A percentile compares a stretch with the other conserved stretches of the same genome.
These are phyloP conservation scores for Phrynocephalus guinanensis DNA, from an alignment of 2,797 vertebrate genomes.

Conservation along the genomic window DNA sequence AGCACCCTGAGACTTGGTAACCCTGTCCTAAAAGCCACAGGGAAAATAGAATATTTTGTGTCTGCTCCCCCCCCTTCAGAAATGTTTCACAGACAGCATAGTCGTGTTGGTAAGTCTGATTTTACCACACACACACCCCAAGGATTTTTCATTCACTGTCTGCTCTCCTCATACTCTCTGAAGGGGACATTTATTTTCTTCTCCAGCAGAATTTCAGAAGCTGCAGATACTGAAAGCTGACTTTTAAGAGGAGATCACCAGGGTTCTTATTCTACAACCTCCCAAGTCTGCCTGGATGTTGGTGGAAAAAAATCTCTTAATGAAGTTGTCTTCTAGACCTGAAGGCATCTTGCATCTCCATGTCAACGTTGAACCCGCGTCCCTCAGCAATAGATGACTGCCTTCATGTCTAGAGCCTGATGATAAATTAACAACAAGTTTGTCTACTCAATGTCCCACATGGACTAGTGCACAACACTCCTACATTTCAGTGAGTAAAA, in stretches of 20 bases:
- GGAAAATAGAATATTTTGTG: background rate
- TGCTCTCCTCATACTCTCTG: background rate
- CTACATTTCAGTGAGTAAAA: too few relatives aligned
- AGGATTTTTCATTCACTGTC: background rate
- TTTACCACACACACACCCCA: background rate
- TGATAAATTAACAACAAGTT: too few relatives aligned
- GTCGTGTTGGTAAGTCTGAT: background rate
- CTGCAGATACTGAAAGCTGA: background rate
- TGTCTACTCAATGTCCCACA: too few relatives aligned
- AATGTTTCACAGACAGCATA: background rate
- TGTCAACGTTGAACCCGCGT: too few relatives aligned
- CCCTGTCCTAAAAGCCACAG: background rate
- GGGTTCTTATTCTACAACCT: background rate
- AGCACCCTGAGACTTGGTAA: too few relatives aligned
- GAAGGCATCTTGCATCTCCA: too few relatives aligned
- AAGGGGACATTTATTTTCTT: background rate
- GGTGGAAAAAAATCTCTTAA: background rate
- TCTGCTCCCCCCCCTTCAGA: background rate
- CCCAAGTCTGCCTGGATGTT: background rate
- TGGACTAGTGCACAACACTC: too few relatives aligned
- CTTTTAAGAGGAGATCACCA: background rate
- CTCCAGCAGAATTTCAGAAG: background rate
- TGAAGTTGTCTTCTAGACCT: background rate
- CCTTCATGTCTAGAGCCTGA: too few relatives aligned
- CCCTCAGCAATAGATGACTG: too few relatives aligned